Evolutionary conservation across 2,113 vertebrate genomes (phyloP), one percentile per base, ranked within the genome.

Genomic region (Chaetodon trifascialis): DNA sequence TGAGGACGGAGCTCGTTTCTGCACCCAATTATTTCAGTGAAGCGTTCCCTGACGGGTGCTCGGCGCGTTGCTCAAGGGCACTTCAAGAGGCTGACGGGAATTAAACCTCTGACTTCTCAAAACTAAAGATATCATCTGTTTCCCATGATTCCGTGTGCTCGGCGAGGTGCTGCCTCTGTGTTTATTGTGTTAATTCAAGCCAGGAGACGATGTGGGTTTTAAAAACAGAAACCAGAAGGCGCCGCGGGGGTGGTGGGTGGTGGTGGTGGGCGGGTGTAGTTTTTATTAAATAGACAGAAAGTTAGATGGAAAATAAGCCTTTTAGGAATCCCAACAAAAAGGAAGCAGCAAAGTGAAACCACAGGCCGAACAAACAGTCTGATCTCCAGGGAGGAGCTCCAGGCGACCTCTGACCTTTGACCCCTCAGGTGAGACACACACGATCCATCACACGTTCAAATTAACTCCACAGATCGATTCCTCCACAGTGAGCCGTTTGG

Each of bases 171-270:
- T 25, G 34, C 16, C n/a, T 54, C 2, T 11, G 34, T 49, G 68
- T 71, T 73, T 38, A 71, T 71, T 36, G 59, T 23, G 40, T 71
- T 71, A 21, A 59, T 60, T 81, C 56, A 63, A 77, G 62, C 73
- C 54, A 68, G 73, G 55, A 73, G 62, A 16, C 23, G 21, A 70
- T 60, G 76, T 79, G 71, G 1, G 8, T 47, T 81, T 73, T 78
- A 58, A 63, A 82, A 86, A 73, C 6, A 76, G 69, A 40, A 63
- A 70, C 0, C 69, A 47, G 78, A 25, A 16, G 65, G 46, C 25
- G 71, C 44, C 69, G 10, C 2, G 56, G 55, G 82, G 67, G 38
- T 40, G 38, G 38, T 7, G 8, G 56, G 55, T 75, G 67, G 38
- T 40, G 38, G 38, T 7, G 8, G 38, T 40, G 30, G 30, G 38